phyloP scores from a whole-genome alignment of 2,113 vertebrate species.

The Nanorana parkeri region DNA sequence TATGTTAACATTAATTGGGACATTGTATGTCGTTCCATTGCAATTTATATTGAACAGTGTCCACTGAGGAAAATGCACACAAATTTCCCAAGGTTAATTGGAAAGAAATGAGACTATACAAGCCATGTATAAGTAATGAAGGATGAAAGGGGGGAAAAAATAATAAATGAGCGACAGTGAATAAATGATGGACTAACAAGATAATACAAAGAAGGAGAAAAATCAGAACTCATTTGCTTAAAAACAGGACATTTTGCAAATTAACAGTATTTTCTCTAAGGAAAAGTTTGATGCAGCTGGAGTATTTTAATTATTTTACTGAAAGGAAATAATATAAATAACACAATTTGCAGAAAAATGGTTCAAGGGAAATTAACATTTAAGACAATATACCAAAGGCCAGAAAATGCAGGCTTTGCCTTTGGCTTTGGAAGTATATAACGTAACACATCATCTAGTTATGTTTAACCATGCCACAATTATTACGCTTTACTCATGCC shows the following conservation, averaged over 20 bases:
- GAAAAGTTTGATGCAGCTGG: not conserved
- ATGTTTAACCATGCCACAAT: no score
- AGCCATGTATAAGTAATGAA: constrained; percentile 40
- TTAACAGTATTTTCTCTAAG: not conserved
- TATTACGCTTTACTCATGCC: no score
- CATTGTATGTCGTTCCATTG: constrained; percentile 40
- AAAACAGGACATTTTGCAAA: not conserved
- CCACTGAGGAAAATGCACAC: constrained; percentile 40
- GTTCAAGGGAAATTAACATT: no score
- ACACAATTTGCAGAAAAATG: no score
- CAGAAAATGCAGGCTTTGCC: no score
- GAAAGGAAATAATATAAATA: no score
- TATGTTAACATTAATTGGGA: constrained; percentile 32
- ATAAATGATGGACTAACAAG: constrained; percentile 12
- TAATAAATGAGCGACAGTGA: not conserved
- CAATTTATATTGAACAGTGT: constrained; percentile 28
- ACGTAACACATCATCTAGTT: no score
- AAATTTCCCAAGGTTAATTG: constrained; percentile 49
- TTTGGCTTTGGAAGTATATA: no score
- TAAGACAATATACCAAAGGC: no score
- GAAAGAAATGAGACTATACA: constrained; percentile 46
- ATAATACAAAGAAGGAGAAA: not conserved
- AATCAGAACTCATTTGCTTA: not conserved
- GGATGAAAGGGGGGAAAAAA: constrained; percentile 30
- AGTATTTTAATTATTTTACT: not conserved